Base-by-base conservation (phyloP, 2,113 vertebrate genomes). In the Mesitornis unicolor region DNA sequence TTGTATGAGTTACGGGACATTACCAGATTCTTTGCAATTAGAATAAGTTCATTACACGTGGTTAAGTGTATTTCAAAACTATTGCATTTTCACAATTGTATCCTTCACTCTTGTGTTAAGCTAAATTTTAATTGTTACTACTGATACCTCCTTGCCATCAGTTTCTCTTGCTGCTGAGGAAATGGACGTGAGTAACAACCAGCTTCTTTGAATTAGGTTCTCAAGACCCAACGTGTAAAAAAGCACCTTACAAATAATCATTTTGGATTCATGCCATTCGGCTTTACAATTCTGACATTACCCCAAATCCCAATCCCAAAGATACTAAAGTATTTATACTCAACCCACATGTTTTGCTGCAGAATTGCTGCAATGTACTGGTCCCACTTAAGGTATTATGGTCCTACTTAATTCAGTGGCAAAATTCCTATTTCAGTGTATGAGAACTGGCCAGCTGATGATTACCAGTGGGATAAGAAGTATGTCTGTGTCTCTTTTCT, bases 401-500 rank as follows among this genome's bases (percentile, higher is more conserved):
- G 69, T 57, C 61, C 73, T 60, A 6, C 40, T 71, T 68, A 92
- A 94, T n/a, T 91, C 73, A 31, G 61, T 64, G 89, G 91, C 93
- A 89, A 79, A 16, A 48, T 82, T 95, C 87, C 87, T 87, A 61
- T 26, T 79, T 16, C 87, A 79, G 81, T 29, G 36, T 14, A 33
- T 14, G 77, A 82, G 89, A 91, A 75, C 48, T 21, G 61, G 65
- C 84, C 92, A 87, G 74, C 61, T 91, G 92, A 71, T 60, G 85
- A 87, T 78, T 87, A 75, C 68, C 73, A 79, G 21, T 17, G 69
- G 75, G 90, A 91, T 50, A 63, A 73, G 48, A 95, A 84, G 35
- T 42, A 71, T 71, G 71, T 61, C 79, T 95, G 89, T 84, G 86
- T 92, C 74, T 84, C 82, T 71, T 26, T 91, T 78, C 85, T 94